phyloP scores from a whole-genome alignment of 2,888 invertebrate genomes.

The Laspeyria flexula region DNA sequence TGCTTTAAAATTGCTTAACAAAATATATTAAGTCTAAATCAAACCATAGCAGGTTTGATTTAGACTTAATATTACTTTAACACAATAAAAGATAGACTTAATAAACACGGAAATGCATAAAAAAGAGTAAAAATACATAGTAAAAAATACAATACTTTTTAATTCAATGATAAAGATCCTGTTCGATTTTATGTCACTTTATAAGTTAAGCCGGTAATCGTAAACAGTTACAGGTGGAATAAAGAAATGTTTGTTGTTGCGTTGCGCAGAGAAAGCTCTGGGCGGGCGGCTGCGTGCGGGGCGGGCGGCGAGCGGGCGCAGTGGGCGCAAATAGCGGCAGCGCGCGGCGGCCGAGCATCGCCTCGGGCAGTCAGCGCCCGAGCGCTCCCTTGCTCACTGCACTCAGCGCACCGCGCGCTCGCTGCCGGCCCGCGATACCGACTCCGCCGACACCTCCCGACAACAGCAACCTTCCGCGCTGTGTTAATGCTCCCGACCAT shows the following conservation, averaged over 20 bases:
- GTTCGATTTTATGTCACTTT: not conserved
- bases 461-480: constrained; percentile 27
- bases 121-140: too few relatives aligned
- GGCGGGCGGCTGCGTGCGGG: constrained; percentile 65
- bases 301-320: constrained; percentile 73
- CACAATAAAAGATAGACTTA: too few relatives aligned
- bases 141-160: too few relatives aligned
- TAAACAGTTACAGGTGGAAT: constrained; percentile 59
- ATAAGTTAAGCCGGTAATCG: constrained; percentile 13
- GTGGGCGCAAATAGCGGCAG: constrained; percentile 81
- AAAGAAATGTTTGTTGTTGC: constrained; percentile 69
- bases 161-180: too few relatives aligned
- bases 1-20: too few relatives aligned
- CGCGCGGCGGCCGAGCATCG: constrained; percentile 68
- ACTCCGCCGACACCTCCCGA: too few relatives aligned
- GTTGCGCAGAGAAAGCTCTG: constrained; percentile 83
- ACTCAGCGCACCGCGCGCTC: constrained; percentile 18
- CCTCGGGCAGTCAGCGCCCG: constrained; percentile 63
- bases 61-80: too few relatives aligned
- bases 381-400: constrained; percentile 50
- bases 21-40: too few relatives aligned
- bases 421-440: constrained; percentile 27
- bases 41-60: too few relatives aligned
- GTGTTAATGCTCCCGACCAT: constrained; percentile 11
- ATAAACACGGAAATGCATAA: too few relatives aligned